Percentiles rank a stretch among this genome's conserved stretches.
Conservation (phyloP, 2,113 vertebrate genomes). For the Rana temporaria region DNA sequence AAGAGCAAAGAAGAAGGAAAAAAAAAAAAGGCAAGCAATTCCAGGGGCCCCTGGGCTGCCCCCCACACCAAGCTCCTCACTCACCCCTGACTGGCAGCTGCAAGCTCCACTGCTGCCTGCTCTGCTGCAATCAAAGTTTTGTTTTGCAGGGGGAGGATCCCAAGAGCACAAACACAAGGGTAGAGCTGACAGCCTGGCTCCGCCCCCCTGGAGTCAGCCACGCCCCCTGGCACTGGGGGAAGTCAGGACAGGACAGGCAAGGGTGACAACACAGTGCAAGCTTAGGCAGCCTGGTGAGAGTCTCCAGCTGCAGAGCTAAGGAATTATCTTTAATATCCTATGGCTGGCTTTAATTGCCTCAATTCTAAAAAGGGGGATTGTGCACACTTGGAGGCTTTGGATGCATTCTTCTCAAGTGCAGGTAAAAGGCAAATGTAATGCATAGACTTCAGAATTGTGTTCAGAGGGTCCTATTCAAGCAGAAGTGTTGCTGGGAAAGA, state of each 20-base stretch:
- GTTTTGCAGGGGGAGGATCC: conserved; percentile 81
- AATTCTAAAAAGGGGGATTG: too few relatives aligned
- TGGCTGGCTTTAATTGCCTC: too few relatives aligned
- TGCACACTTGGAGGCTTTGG: too few relatives aligned
- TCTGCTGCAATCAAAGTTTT: conserved; percentile 63
- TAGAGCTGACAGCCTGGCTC: conserved; percentile 69
- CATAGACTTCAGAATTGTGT: too few relatives aligned
- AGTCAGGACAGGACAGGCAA: conserved; percentile 59
- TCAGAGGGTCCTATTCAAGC: too few relatives aligned
- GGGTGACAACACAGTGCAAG: neutral
- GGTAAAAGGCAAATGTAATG: too few relatives aligned
- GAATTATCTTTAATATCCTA: too few relatives aligned
- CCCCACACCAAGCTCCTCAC: conserved; percentile 45
- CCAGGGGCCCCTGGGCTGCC: neutral
- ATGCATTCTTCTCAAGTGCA: too few relatives aligned
- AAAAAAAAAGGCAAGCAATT: neutral
- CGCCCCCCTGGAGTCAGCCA: conserved; percentile 76
- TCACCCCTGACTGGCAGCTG: conserved; percentile 53
- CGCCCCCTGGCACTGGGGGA: conserved; percentile 68
- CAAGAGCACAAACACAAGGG: conserved; percentile 54
- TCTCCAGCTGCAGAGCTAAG: neutral
- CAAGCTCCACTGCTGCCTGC: conserved; percentile 62
- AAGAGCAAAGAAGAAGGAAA: neutral
- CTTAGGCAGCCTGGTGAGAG: neutral
- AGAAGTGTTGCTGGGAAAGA: too few relatives aligned